Conservation (phyloP, 2,888 invertebrate species). For the Acrocyrtus sp. region DNA sequence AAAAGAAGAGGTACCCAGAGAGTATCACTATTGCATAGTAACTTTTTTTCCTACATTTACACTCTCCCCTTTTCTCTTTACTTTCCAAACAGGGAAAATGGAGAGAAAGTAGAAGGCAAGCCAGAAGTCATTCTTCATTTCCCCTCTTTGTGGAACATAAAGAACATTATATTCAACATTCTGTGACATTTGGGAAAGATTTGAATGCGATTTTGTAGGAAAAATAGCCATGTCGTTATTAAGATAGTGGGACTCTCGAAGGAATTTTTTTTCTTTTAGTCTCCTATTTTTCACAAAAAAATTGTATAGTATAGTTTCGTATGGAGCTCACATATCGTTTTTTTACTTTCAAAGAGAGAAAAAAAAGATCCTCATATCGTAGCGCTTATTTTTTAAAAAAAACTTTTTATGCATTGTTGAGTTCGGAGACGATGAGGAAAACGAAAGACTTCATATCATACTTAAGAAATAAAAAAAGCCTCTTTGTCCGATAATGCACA, state of each 20-base stretch:
- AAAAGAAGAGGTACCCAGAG: too few species aligned
- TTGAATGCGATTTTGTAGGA: constrained; percentile 58
- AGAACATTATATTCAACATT: constrained; percentile 56
- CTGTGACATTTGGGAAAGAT: constrained; percentile 58
- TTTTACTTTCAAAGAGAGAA: neutral
- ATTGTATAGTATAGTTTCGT: constrained; percentile 29
- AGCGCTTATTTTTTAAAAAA: too few species aligned
- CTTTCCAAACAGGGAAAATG: constrained; percentile 12
- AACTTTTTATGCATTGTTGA: constrained; percentile 44
- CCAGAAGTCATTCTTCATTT: constrained; percentile 58
- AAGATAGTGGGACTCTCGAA: constrained; percentile 54
- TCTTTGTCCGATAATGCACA: neutral
- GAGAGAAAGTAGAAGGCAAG: constrained; percentile 48
- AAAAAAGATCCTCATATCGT: constrained; percentile 26
- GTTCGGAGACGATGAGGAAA: neutral
- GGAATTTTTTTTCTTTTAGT: constrained; percentile 29
- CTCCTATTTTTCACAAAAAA: constrained; percentile 25
- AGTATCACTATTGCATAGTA: too few species aligned
- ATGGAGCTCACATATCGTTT: constrained; percentile 27
- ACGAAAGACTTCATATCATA: constrained; percentile 4
- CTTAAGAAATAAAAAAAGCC: constrained; percentile 12
- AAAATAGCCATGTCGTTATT: constrained; percentile 59
- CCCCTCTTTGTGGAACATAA: constrained; percentile 52
- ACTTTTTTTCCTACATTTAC: too few species aligned
- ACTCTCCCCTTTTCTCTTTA: neutral